phyloP scores from a whole-genome alignment of 2,113 vertebrate species.

The Strix uralensis region DNA sequence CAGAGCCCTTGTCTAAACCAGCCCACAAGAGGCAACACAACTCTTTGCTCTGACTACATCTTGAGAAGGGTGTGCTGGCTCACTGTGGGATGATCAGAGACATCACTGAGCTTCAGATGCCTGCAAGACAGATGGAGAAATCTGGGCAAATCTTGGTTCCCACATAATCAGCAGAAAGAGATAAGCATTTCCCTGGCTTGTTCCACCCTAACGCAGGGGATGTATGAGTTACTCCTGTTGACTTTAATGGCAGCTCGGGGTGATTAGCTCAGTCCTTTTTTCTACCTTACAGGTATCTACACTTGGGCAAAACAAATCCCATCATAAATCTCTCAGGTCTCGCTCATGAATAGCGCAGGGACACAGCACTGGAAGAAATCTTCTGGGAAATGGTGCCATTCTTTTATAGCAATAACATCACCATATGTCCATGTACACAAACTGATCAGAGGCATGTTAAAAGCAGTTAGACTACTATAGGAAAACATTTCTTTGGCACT shows the following conservation, averaged over 20 bases:
- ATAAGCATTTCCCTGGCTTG: not conserved
- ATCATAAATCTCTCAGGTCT: not conserved
- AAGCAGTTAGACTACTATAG: not conserved
- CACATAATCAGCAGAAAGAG: not conserved
- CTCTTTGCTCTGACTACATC: not conserved
- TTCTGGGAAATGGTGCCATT: not conserved
- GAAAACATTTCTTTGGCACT: not conserved
- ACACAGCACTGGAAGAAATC: not conserved
- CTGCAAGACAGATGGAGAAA: not conserved
- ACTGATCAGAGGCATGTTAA: not conserved
- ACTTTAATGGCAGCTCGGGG: not conserved
- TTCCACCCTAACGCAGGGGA: not conserved
- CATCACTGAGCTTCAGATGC: not conserved
- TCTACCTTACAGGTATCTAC: not conserved
- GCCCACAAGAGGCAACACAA: not conserved
- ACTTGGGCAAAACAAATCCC: not conserved
- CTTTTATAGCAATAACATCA: not conserved
- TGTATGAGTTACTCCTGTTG: rapidly evolving
- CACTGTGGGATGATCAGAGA: rapidly evolving
- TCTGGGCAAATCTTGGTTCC: not conserved
- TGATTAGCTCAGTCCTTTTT: not conserved
- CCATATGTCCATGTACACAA: not conserved
- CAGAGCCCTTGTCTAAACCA: not conserved
- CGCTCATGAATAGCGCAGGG: not conserved
- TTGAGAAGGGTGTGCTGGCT: not conserved